Conservation (phyloP, 2,113 vertebrate genomes). For the Elaphurus davidianus region DNA sequence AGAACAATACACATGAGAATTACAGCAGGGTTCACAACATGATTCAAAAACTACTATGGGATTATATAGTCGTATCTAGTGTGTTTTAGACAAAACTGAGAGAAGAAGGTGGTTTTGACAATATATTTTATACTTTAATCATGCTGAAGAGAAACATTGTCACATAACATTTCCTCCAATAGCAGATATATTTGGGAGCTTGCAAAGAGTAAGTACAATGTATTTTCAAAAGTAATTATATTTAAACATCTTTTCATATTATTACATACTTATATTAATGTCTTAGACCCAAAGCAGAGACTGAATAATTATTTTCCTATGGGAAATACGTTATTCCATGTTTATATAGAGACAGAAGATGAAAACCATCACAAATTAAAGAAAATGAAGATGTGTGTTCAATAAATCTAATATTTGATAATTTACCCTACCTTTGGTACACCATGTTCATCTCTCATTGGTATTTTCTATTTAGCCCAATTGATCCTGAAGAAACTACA, state of each 20-base stretch:
- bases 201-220: not conserved
- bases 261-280: not conserved
- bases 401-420: not conserved
- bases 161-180: not conserved
- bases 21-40: not conserved
- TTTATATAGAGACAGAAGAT: not conserved
- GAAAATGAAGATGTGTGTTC: not conserved
- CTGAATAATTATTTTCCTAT: not conserved
- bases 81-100: not conserved
- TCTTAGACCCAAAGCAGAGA: not conserved
- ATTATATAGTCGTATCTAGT: not conserved
- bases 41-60: not conserved
- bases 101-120: not conserved
- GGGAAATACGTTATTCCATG: not conserved
- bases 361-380: not conserved
- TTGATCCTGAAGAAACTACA: not conserved
- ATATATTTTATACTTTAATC: not conserved
- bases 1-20: slow-evolving; percentile 11
- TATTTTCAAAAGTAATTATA: slow-evolving; percentile 3
- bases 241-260: not conserved
- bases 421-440: not conserved
- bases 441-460: not conserved
- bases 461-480: not conserved
- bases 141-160: not conserved
- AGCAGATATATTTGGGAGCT: not conserved